Evolutionary conservation across 2,113 vertebrate species (phyloP).

Genomic region (Corythoichthys haematopterus): DNA sequence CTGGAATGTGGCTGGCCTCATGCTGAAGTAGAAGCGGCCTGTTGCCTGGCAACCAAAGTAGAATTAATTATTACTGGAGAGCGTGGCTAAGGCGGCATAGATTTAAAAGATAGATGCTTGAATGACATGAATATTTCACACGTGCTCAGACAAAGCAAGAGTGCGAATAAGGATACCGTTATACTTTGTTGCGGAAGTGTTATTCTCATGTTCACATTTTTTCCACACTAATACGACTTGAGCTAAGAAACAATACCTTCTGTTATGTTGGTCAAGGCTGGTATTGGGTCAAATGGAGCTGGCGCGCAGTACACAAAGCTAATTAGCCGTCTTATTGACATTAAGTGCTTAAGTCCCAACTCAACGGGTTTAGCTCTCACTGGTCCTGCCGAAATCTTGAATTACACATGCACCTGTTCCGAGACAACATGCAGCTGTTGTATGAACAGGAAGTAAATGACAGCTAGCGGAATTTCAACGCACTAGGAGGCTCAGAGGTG

Average conservation of each 20-base stretch:
- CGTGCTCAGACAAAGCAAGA: not conserved
- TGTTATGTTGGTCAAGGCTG: not conserved
- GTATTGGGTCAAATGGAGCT: slow-evolving; percentile 21
- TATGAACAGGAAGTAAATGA: not conserved
- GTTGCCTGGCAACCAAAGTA: slow-evolving; percentile 66
- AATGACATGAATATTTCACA: slow-evolving; percentile 46
- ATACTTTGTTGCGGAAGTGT: not conserved
- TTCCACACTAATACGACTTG: not conserved
- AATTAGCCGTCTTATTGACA: slow-evolving; percentile 45
- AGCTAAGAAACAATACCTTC: not conserved
- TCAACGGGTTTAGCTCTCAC: slow-evolving; percentile 34
- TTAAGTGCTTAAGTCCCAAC: slow-evolving; percentile 40
- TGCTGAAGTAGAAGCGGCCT: slow-evolving; percentile 16
- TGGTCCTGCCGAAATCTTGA: slow-evolving; percentile 5
- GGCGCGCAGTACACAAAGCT: slow-evolving; percentile 43
- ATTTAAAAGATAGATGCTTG: slow-evolving; percentile 50
- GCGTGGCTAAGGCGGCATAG: slow-evolving; percentile 27
- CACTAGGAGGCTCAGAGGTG: slow-evolving; percentile 20
- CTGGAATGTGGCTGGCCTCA: slow-evolving; percentile 40
- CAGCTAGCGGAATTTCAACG: slow-evolving; percentile 22
- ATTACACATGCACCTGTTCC: slow-evolving; percentile 34
- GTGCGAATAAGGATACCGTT: not conserved
- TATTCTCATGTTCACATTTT: not conserved
- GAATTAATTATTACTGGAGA: slow-evolving; percentile 30
- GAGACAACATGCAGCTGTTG: not conserved